Conservation (phyloP, 1,140 invertebrate genomes). For the Magallana gigas region DNA sequence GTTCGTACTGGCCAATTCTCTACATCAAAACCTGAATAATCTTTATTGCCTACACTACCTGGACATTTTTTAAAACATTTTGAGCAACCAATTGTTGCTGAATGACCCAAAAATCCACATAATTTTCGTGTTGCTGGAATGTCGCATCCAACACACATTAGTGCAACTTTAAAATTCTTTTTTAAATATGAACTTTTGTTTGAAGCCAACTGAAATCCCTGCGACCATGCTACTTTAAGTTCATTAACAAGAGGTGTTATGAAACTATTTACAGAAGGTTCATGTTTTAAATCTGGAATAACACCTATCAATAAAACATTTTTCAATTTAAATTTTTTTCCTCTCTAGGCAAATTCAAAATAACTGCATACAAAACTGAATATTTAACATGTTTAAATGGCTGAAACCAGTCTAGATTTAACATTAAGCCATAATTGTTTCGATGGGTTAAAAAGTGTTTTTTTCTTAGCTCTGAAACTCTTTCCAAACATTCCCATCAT, state of each 20-base stretch:
- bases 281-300: conserved; percentile 50
- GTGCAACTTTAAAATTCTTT: conserved; percentile 36
- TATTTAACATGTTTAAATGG: conserved; percentile 46
- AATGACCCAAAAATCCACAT: conserved; percentile 56
- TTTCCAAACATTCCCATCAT: conserved; percentile 57
- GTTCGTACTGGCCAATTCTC: conserved; percentile 6
- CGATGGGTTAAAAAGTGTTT: background rate
- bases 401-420: conserved; percentile 51
- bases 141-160: conserved; percentile 56
- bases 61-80: conserved; percentile 48
- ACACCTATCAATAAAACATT: conserved; percentile 38
- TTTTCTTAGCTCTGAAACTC: conserved; percentile 37
- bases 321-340: conserved; percentile 38
- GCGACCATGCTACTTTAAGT: conserved; percentile 41
- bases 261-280: conserved; percentile 51
- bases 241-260: conserved; percentile 48
- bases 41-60: conserved; percentile 27
- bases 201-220: conserved; percentile 32
- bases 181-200: background rate
- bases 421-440: conserved; percentile 43
- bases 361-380: conserved; percentile 46
- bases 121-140: conserved; percentile 57
- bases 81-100: conserved; percentile 50
- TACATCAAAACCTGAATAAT: conserved; percentile 43
- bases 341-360: conserved; percentile 35